Evolutionary conservation across 2,888 invertebrate species (phyloP).

Genomic region (Drosophila aldrichi): DNA sequence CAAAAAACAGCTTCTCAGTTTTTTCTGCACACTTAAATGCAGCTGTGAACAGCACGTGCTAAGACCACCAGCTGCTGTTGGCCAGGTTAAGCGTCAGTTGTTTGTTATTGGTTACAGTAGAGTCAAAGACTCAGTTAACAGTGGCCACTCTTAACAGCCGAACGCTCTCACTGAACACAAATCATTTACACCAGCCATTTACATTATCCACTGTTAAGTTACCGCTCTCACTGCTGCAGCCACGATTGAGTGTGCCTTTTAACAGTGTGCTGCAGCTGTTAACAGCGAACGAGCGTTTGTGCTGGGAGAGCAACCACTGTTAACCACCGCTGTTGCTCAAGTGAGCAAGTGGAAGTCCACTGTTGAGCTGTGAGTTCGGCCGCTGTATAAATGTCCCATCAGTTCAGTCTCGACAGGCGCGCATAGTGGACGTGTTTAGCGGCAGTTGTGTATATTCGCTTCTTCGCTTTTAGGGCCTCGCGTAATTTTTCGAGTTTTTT

Average conservation of each 20-base stretch:
- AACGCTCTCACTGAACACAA: neutral
- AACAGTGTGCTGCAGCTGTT: neutral
- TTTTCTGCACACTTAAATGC: conserved; percentile 35
- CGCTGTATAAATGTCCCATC: conserved; percentile 47
- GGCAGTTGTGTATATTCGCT: conserved; percentile 28
- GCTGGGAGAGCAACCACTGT: conserved; percentile 19
- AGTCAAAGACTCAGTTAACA: conserved; percentile 14
- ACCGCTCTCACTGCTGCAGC: neutral
- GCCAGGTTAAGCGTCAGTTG: conserved; percentile 34
- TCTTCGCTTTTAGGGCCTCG: conserved; percentile 45
- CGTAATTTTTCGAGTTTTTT: conserved; percentile 48
- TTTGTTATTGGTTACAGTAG: conserved; percentile 19
- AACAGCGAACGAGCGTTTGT: neutral
- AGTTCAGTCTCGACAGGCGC: conserved; percentile 56
- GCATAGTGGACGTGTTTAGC: conserved; percentile 44
- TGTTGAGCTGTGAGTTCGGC: conserved; percentile 9
- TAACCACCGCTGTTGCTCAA: conserved; percentile 1
- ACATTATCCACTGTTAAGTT: conserved; percentile 10
- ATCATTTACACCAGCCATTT: neutral
- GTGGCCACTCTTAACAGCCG: neutral
- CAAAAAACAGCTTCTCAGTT: neutral
- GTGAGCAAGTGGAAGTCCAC: too few relatives aligned
- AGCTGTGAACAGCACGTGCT: conserved; percentile 61
- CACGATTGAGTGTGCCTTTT: too few relatives aligned
- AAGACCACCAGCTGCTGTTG: conserved; percentile 35